phyloP scores from a whole-genome alignment of 2,113 vertebrate species.

The Catagonus wagneri region DNA sequence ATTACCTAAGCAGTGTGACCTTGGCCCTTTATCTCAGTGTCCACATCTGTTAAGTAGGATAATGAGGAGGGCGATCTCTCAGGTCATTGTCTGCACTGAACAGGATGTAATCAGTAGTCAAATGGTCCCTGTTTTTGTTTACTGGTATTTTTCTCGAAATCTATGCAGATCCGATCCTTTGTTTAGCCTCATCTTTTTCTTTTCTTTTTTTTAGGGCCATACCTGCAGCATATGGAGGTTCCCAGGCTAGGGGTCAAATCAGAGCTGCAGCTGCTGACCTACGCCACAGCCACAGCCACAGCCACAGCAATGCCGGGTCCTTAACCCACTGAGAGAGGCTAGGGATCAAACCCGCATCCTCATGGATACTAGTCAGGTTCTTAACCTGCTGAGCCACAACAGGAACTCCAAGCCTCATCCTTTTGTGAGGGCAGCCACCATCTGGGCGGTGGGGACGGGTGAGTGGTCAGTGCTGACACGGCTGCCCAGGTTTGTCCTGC shows the following conservation, averaged over 20 bases:
- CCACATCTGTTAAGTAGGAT: background rate
- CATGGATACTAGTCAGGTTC: no score
- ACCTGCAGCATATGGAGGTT: no score
- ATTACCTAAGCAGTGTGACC: background rate
- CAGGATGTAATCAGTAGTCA: no score
- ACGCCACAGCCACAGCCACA: no score
- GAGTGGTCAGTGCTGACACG: background rate
- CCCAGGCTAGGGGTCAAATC: no score
- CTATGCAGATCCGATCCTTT: background rate
- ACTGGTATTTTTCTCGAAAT: background rate
- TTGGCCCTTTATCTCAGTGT: background rate
- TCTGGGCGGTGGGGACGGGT: fast-evolving
- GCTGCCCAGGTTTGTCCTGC: background rate
- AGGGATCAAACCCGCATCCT: no score
- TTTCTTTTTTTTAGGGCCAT: background rate
- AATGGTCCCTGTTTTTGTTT: background rate
- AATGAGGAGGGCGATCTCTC: background rate
- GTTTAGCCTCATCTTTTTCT: background rate
- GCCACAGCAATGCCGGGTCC: no score
- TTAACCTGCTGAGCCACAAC: no score
- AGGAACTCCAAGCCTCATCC: background rate
- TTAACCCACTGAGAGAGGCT: no score
- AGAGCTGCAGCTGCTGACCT: no score
- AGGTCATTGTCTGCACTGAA: background rate
- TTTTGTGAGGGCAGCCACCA: background rate